These are phyloP conservation scores for Cephus pygmeus DNA, from an alignment of 2,888 invertebrate species.

Conservation along the genomic window DNA sequence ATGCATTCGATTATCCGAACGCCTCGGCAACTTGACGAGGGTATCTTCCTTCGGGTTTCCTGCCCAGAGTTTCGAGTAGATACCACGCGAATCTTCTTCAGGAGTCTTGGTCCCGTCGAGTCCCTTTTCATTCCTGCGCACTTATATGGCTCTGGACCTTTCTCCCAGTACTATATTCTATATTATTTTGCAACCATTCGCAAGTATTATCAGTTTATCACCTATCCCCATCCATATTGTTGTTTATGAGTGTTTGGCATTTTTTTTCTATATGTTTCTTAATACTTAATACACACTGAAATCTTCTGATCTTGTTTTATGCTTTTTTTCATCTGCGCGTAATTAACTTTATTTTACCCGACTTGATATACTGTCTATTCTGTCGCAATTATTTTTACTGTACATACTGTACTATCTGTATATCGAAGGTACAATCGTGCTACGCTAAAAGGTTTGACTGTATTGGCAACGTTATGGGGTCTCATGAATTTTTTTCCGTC, in stretches of 20 bases:
- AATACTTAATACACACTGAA: background rate
- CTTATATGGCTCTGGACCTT: background rate
- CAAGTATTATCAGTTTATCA: background rate
- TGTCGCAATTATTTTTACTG: background rate
- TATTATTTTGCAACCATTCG: background rate
- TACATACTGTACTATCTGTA: background rate
- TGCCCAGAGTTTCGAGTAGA: background rate
- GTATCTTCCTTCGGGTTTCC: slow-evolving; percentile 3
- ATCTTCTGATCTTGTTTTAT: background rate
- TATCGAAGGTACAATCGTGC: background rate
- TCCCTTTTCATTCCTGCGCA: background rate
- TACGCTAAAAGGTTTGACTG: background rate
- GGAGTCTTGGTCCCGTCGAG: background rate
- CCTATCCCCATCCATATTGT: background rate
- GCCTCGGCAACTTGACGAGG: slow-evolving; percentile 4
- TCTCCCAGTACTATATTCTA: background rate
- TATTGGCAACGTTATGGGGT: background rate
- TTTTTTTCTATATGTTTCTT: background rate
- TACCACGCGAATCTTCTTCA: background rate
- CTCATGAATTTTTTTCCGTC: background rate
- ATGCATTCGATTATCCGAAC: slow-evolving; percentile 6
- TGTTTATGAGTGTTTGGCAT: background rate
- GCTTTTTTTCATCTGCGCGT: background rate
- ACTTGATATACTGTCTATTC: background rate
- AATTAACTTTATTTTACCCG: background rate